Base-by-base conservation (phyloP, 2,797 vertebrate species). In the Malurus splendens region DNA sequence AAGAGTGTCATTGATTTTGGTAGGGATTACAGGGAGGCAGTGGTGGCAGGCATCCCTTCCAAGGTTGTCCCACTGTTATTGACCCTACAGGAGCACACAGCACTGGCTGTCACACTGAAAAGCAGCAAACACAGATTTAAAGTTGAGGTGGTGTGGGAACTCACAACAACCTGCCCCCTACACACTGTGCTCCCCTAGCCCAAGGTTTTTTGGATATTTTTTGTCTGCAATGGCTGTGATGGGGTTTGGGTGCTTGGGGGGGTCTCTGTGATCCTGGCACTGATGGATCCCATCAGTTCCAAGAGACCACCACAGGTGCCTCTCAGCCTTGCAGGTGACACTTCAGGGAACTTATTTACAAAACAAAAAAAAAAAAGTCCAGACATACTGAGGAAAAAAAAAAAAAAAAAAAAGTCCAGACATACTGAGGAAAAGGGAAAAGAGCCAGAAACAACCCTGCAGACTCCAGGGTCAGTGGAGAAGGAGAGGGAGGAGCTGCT, bases 341-440 rank as follows among this genome's bases (percentile, higher is more conserved):
- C 7, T n/a, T 27, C 5, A 1, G 25, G 7, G 6, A 52, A 5
- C 5, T 3, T 16, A 2, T 24, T 17, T 50, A 39, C 50, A 33
- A 68, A 56, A 23, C 2, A 18, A 6, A 2, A 36, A 55, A 57
- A 45, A 23, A 12, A 3, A n/a, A n/a, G n/a, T 4, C 13, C 7
- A 12, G n/a, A 4, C 14, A 55, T 28, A 20, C 4, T n/a, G n/a
- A n/a, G n/a, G n/a, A n/a, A n/a, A n/a, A 33, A 68, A 56, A 23
- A 33, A 68, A 56, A 23, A 2, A 18, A 6, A 2, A 36, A 55
- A 57, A 45, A 23, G 10, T 4, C 13, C 7, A 12, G n/a, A 4
- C 14, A 55, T 28, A 20, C 3, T 14, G 24, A 27, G 11, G 11
- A 27, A 38, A 25, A 7, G 7, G 1, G 1, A 0, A 6, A 36